Evolutionary conservation across 2,113 vertebrate species (phyloP).

Genomic region (Elaphurus davidianus): DNA sequence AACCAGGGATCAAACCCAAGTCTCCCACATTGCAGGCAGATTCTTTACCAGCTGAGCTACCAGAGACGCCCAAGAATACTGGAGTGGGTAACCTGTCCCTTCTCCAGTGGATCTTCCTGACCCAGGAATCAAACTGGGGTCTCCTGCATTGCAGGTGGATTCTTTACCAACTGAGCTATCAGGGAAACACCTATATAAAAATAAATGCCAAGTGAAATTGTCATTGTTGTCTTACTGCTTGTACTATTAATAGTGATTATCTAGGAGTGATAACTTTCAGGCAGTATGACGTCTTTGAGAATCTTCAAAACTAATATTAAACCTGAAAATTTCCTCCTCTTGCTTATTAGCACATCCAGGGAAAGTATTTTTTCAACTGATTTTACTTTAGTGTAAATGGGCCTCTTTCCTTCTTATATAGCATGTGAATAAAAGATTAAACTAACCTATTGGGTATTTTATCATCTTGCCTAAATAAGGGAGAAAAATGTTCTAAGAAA

Average conservation of each 20-base stretch:
- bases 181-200: not conserved
- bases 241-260: not conserved
- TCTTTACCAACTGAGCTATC: not conserved
- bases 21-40: not conserved
- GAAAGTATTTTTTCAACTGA: not conserved
- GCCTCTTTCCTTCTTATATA: not conserved
- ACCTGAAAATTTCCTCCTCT: not conserved
- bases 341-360: not conserved
- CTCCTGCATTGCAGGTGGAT: not conserved
- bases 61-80: not conserved
- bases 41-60: not conserved
- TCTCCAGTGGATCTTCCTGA: not conserved
- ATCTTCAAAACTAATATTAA: not conserved
- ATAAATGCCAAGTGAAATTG: not conserved
- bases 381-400: not conserved
- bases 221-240: not conserved
- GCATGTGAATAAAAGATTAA: not conserved
- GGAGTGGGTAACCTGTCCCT: not conserved
- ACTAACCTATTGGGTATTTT: not conserved
- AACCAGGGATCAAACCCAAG: not conserved
- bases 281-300: not conserved
- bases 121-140: not conserved
- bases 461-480: not conserved
- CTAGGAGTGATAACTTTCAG: not conserved
- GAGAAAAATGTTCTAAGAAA: not conserved